These are phyloP conservation scores for Xanthostigma xanthostigma DNA, from an alignment of 2,888 invertebrate species.

Conservation along the genomic window DNA sequence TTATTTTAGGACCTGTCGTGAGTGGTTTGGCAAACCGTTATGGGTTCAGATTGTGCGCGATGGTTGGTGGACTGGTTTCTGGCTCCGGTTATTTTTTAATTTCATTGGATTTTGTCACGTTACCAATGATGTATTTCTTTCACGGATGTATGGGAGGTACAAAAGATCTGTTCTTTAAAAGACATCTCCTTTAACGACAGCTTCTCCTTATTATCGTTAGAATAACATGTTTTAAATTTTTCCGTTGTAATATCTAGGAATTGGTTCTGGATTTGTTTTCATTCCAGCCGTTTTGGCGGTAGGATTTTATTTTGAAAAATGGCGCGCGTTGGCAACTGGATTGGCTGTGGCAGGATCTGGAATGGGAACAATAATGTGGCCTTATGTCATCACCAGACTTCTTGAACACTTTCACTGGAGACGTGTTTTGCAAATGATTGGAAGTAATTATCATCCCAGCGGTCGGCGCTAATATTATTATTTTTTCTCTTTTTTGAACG, in stretches of 20 bases:
- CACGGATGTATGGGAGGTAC: no score
- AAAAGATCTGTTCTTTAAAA: no score
- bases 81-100: no score
- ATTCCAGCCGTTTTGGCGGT: constrained; percentile 54
- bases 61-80: neutral
- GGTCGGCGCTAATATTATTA: no score
- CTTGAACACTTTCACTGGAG: constrained; percentile 39
- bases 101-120: no score
- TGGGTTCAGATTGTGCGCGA: neutral
- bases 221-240: neutral
- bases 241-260: constrained; percentile 21
- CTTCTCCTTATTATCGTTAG: no score
- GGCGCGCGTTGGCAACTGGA: constrained; percentile 57
- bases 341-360: constrained; percentile 60
- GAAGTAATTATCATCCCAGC: constrained; percentile 14
- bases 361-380: constrained; percentile 45
- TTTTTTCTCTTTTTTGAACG: no score
- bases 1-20: constrained; percentile 1
- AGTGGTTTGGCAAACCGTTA: neutral
- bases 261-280: constrained; percentile 54
- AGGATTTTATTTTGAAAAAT: constrained; percentile 62
- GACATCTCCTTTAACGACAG: no score
- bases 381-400: constrained; percentile 35
- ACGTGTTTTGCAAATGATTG: constrained; percentile 36
- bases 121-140: no score